Conservation (phyloP, 2,113 vertebrate genomes). For the Gobio gobio region DNA sequence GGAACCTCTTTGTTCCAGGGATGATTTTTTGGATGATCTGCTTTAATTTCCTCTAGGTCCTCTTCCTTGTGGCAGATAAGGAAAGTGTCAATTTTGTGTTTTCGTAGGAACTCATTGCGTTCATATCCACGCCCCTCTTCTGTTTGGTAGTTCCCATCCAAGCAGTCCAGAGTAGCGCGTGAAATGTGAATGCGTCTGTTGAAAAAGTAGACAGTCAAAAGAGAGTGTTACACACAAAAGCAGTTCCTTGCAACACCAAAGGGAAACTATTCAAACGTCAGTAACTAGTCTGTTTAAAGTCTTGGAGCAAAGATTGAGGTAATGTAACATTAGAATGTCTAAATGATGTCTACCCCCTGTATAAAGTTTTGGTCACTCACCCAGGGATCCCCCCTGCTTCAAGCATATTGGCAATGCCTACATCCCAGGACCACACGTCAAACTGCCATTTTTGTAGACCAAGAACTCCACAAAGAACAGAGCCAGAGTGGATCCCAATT, state of each 20-base stretch:
- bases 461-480: conserved; percentile 78
- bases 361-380: conserved; percentile 59
- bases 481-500: conserved; percentile 79
- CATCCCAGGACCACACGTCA: conserved; percentile 81
- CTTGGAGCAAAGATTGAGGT: background rate
- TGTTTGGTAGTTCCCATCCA: conserved; percentile 72
- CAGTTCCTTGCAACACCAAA: background rate
- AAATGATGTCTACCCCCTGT: background rate
- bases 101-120: conserved; percentile 73
- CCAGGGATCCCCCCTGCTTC: conserved; percentile 77
- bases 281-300: background rate
- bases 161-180: conserved; percentile 73
- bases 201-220: background rate
- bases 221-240: background rate
- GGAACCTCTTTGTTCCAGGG: conserved; percentile 65
- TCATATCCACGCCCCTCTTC: conserved; percentile 74
- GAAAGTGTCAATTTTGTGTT: conserved; percentile 79
- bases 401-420: conserved; percentile 77
- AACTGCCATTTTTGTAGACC: conserved; percentile 82
- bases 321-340: background rate
- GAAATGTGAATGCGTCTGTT: conserved; percentile 79
- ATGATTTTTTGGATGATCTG: conserved; percentile 54
- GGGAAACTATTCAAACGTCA: background rate
- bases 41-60: background rate
- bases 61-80: conserved; percentile 69